phyloP scores from a whole-genome alignment of 2,888 invertebrate species.

The Chrysolina oricalcia region DNA sequence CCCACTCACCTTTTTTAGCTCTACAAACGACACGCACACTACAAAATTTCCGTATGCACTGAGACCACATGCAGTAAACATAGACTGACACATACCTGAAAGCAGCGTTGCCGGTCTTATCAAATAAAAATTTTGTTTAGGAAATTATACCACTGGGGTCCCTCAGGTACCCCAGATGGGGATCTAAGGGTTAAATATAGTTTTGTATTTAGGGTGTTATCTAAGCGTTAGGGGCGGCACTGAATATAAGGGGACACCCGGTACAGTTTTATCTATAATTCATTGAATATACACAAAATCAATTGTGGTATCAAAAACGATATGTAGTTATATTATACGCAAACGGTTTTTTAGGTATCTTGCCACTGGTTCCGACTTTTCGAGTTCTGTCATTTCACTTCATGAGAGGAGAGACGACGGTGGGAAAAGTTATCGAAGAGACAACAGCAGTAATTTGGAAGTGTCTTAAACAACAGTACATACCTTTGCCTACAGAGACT shows the following conservation, averaged over 20 bases:
- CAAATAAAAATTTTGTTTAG: too few relatives aligned
- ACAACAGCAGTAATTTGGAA: slow-evolving; percentile 34
- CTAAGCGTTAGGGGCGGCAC: slow-evolving; percentile 14
- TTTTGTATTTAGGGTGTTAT: slow-evolving; percentile 17
- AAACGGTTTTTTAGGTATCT: slow-evolving; percentile 28
- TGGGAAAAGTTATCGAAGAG: too few relatives aligned
- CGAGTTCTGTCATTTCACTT: slow-evolving; percentile 29
- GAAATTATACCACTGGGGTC: too few relatives aligned
- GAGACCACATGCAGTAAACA: too few relatives aligned
- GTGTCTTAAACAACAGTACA: slow-evolving; percentile 27
- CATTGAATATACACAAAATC: slow-evolving; percentile 35
- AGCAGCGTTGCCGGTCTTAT: too few relatives aligned
- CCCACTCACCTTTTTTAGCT: too few relatives aligned
- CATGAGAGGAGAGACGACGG: slow-evolving; percentile 31
- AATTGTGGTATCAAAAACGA: slow-evolving; percentile 27
- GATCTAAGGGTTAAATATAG: slow-evolving; percentile 3
- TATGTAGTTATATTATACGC: slow-evolving; percentile 30
- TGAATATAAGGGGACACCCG: slow-evolving; percentile 28
- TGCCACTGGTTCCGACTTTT: slow-evolving; percentile 29
- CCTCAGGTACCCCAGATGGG: too few relatives aligned
- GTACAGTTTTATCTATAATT: slow-evolving; percentile 33
- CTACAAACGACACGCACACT: too few relatives aligned
- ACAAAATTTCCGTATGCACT: too few relatives aligned
- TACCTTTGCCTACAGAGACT: slow-evolving; percentile 36
- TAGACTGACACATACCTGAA: too few relatives aligned